These are phyloP conservation scores for Nothobranchius kuhntae DNA, from an alignment of 2,113 vertebrate species.

Conservation along the genomic window DNA sequence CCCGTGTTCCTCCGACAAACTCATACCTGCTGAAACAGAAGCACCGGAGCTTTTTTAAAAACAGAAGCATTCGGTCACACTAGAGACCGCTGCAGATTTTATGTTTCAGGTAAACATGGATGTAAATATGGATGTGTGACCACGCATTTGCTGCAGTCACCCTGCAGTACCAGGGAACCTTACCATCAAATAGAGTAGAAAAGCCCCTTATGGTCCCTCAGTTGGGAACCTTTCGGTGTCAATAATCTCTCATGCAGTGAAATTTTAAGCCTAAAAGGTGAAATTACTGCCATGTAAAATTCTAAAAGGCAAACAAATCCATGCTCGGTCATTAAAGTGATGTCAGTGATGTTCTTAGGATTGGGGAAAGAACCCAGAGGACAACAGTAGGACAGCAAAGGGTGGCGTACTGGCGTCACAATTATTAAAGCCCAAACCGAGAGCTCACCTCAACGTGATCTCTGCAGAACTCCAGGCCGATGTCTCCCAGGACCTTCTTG, in stretches of 20 bases:
- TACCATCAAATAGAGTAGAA: too few relatives aligned
- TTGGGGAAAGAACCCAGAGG: neutral
- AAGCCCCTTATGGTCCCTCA: too few relatives aligned
- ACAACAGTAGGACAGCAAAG: neutral
- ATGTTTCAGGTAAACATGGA: too few relatives aligned
- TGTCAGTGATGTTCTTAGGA: neutral
- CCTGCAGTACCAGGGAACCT: neutral
- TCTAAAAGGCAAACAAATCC: neutral
- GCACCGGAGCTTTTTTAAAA: too few relatives aligned
- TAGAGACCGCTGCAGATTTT: too few relatives aligned
- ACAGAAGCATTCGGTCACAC: too few relatives aligned
- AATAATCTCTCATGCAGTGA: neutral
- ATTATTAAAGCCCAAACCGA: neutral
- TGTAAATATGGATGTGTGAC: too few relatives aligned
- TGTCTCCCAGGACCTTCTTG: slow-evolving; percentile 98
- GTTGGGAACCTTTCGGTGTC: neutral
- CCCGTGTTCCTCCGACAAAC: too few relatives aligned
- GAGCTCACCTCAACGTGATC: slow-evolving; percentile 93
- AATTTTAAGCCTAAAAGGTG: neutral
- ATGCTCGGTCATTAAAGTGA: neutral
- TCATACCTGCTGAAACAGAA: too few relatives aligned
- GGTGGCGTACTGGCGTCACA: rapidly evolving
- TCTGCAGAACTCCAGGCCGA: slow-evolving; percentile 98
- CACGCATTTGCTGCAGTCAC: neutral
- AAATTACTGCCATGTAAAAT: too few relatives aligned